Evolutionary conservation across 2,888 invertebrate genomes (phyloP), one percentile per base, ranked within the genome.

Genomic region (Lasioglossum figueresi): DNA sequence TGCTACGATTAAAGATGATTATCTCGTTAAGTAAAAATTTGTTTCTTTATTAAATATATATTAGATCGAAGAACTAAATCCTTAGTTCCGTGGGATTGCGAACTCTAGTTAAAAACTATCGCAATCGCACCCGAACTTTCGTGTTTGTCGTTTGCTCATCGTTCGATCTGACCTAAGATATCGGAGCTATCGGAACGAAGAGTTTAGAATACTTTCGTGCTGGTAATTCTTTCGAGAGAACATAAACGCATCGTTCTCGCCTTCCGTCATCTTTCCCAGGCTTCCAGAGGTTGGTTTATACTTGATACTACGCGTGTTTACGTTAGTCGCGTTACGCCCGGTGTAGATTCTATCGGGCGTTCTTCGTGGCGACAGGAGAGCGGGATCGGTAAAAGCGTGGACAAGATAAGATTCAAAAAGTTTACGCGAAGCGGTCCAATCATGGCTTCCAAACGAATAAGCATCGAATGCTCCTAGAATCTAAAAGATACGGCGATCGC

Each of bases 231-330:
- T 87, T 84, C 37, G 71, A 66, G 70, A n/a, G 34, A 72, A 74
- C 48, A 56, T 85, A 84, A 84, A 80, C 82, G 77, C 40, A 45
- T 59, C 68, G n/a, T 66, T 70, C 19, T 52, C 0, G 40, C 45
- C 23, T 63, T 76, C 77, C 40, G 63, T 73, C 78, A 48, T 84
- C 82, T 83, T 90, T 90, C 88, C 83, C 90, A 88, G 83, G 85
- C 88, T 77, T 86, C 75, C 80, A 78, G 5, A 31, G 72, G 45
- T 77, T 77, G 68, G 90, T 89, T 90, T 90, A 90, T 78, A 74
- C 80, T 89, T 87, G 90, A 90, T 79, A 74, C 80, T 86, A 83
- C 74, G 76, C 56, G 45, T 88, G 90, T 90, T 90, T 90, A 88
- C 79, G 72, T 88, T 87, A 90, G 79, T 83, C 48, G 73, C 73